Base-by-base conservation (phyloP, 2,888 invertebrate species). In the Troides oblongomaculatus region DNA sequence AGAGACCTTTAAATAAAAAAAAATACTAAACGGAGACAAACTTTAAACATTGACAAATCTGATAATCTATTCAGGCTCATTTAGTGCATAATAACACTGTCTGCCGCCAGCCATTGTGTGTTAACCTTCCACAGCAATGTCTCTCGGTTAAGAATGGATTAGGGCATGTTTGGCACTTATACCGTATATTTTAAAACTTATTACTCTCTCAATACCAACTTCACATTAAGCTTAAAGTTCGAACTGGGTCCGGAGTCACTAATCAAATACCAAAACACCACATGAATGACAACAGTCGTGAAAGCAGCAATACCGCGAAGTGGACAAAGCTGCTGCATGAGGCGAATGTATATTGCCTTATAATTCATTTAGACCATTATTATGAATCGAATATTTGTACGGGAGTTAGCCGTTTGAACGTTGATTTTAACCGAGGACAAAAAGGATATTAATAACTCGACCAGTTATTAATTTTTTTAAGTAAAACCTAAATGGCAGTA, bases 261-360 rank as follows among this genome's bases (percentile, higher is more conserved):
- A 85, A 84, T 84, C 81, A 81, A 82, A 81, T 83, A 82, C 81
- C 81, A 81, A 85, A 39, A 85, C 85, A 84, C 80, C 82, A 64
- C 71, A 67, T 71, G 81, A 85, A 85, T 85, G 81, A 80, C 65
- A 64, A 82, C 80, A 81, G 78, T 79, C 82, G 88, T 85, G 88
- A 90, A 91, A 89, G 89, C 84, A 79, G 89, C 84, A 79, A 79
- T 90, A 87, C 90, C 79, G 74, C 84, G 89, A 87, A 87, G 78
- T 83, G 79, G 78, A 75, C 81, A 78, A 77, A 80, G 79, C 72
- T 67, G 65, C 78, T 74, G 81, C 85, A 83, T 83, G 86, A 78
- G 75, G 72, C 72, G 88, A 85, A 86, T 87, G 80, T 77, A 74
- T 78, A 84, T 81, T 80, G 79, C 79, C 77, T 70, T 68, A 72